Evolutionary conservation across 2,888 invertebrate genomes (phyloP), one percentile per base, ranked within the genome.

Genomic region (Caenorhabditis sp.): DNA sequence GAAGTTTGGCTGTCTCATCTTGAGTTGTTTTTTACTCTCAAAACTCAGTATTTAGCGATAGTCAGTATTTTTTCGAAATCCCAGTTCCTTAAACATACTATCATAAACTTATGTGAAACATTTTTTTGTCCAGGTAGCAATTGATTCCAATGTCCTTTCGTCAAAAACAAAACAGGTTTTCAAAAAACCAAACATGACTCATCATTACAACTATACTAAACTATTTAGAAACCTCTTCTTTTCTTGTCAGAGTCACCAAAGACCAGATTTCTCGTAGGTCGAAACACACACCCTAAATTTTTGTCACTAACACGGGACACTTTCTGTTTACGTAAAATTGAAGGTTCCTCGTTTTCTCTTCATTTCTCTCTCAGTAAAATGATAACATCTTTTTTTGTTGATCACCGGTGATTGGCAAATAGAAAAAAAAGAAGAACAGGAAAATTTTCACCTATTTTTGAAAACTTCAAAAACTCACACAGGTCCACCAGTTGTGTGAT

Each of bases 401-500:
- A 43, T 43, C 43, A 12, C 17, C 14, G 17, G 43, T 17, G 14
- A 43, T 53, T 53, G 53, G 17, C 50, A 50, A 50, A 19, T 17
- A 19, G 19, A 50, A 3, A 53, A 53, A 19, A 53, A 53, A 53
- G 21, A 21, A 8, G 24, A 53, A 21, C 5, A 19, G 19, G 19
- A 50, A n/a, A n/a, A n/a, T n/a, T n/a, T n/a, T n/a, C n/a, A n/a
- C n/a, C n/a, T 19, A 4, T 23, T 23, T 53, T 53, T 23, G 8
- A 21, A 8, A 17, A 43, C 6, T 12, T 12, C 3, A 23, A 53
- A 23, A 23, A 55, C 55, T 55, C n/a, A 55, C 55, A 26, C 23
- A 14, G 24, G n/a, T 55, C 55, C 55, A 14, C 36, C 36, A 26
- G 68, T 61, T 31, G 73, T 68, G 62, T 73, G 68, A 60, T 73